A percentile compares a stretch with the other conserved stretches of the same genome.
phyloP scores from a whole-genome alignment of 2,888 invertebrate species.

The Zhuqinia jingwanae region DNA sequence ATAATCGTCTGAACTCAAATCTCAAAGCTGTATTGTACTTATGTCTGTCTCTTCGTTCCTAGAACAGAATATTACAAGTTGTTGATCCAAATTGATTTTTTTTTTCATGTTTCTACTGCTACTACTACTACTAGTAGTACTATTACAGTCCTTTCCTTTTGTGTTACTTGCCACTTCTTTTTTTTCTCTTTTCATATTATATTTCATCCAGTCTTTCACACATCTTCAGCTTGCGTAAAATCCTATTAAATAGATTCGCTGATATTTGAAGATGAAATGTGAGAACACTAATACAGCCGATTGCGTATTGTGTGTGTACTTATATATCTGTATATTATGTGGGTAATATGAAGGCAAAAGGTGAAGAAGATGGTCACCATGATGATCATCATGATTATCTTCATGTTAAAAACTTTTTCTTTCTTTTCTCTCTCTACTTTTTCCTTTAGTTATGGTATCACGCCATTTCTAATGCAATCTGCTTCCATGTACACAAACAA shows the following conservation, averaged over 20 bases:
- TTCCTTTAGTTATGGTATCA: background rate
- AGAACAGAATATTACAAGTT: no score
- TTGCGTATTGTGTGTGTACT: background rate
- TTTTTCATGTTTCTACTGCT: no score
- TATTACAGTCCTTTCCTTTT: no score
- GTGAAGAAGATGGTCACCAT: background rate
- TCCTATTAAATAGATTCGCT: constrained; percentile 24
- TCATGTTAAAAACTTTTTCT: background rate
- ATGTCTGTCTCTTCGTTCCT: no score
- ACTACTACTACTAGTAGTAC: no score
- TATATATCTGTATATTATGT: background rate
- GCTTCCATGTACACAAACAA: background rate
- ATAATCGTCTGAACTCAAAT: no score
- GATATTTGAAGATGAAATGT: constrained; percentile 45
- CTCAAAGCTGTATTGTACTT: no score
- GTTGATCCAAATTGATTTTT: no score
- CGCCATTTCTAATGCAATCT: constrained; percentile 22
- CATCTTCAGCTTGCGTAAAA: background rate
- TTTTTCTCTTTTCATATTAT: background rate
- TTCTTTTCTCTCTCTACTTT: background rate
- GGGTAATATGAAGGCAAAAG: background rate
- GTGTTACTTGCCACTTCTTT: no score
- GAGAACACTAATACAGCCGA: constrained; percentile 7
- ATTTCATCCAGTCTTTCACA: background rate
- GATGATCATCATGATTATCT: background rate